Conservation (phyloP, 2,888 invertebrate species). For the Ophioninae sp. region DNA sequence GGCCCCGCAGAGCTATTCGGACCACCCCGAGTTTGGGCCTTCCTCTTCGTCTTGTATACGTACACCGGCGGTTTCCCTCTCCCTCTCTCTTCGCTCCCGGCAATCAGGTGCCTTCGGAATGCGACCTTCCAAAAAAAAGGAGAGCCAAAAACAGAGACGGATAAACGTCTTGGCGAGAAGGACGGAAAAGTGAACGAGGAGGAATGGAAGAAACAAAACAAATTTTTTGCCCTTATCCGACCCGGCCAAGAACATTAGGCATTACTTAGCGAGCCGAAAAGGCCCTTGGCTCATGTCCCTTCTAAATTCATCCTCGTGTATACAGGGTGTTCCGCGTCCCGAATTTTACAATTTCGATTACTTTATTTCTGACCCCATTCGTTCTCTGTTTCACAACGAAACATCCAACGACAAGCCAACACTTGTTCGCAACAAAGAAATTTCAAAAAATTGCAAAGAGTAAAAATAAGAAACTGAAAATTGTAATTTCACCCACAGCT, state of each 20-base stretch:
- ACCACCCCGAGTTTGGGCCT: slow-evolving; percentile 74
- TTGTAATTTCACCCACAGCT: too few species aligned
- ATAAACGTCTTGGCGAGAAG: slow-evolving; percentile 40
- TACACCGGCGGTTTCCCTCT: slow-evolving; percentile 35
- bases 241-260: slow-evolving; percentile 74
- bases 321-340: neutral
- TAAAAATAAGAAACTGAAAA: too few species aligned
- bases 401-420: too few species aligned
- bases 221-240: slow-evolving; percentile 76
- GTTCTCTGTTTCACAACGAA: neutral
- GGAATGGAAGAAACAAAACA: slow-evolving; percentile 72
- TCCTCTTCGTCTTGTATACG: slow-evolving; percentile 48
- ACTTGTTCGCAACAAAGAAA: too few species aligned
- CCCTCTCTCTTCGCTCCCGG: slow-evolving; percentile 67
- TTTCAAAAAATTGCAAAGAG: too few species aligned
- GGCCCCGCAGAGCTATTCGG: slow-evolving; percentile 76
- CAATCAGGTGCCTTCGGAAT: slow-evolving; percentile 79
- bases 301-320: slow-evolving; percentile 9
- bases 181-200: slow-evolving; percentile 57
- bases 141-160: slow-evolving; percentile 48
- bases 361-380: neutral
- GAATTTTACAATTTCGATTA: neutral
- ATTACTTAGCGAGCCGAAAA: slow-evolving; percentile 74
- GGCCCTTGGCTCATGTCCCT: slow-evolving; percentile 57
- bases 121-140: slow-evolving; percentile 72